Base-by-base conservation (phyloP, 2,797 vertebrate species). In the Odontamblyopus lacepedii region DNA sequence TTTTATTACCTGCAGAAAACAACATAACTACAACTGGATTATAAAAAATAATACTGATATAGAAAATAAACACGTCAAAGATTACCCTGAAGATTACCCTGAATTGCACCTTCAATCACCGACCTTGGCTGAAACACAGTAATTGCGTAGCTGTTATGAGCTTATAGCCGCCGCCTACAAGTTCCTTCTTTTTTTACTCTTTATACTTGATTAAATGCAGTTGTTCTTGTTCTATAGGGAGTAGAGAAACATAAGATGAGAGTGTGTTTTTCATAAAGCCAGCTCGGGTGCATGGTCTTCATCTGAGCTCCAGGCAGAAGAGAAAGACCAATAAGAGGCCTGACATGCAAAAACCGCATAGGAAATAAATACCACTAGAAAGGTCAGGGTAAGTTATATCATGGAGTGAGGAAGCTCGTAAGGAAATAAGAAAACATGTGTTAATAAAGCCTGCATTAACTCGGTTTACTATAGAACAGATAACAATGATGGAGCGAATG, bases 251-350 rank as follows among this genome's bases (percentile, higher is more conserved):
- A 68, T 23, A 16, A 57, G 30, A 50, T 77, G 27, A 78, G 30
- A 62, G 1, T 32, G 56, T 23, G 29, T 80, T 79, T 75, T 79
- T 27, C 68, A 69, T 13, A 5, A 29, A 15, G 18, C 61, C 27
- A 70, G 77, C 69, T 19, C 66, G 70, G 5, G 61, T 38, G 18
- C 26, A 60, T 74, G 60, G 64, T 77, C 71, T 79, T 72, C 63
- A 66, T 69, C 53, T 79, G 60, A 57, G 29, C 67, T 70, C 32
- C 19, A 19, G 19, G 35, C 78, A 63, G n/a, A 2, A 64, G 53
- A 61, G 26, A 48, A 56, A 13, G 69, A 0, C 15, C 55, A 23
- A 48, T 23, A 51, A 56, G 19, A 73, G 0, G 18, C 59, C 19
- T 18, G 70, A 59, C 30, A 75, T 78, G 63, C 12, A 76, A 18